Evolutionary conservation across 1,140 invertebrate species (phyloP).

Genomic region (Neodiprion fabricii): DNA sequence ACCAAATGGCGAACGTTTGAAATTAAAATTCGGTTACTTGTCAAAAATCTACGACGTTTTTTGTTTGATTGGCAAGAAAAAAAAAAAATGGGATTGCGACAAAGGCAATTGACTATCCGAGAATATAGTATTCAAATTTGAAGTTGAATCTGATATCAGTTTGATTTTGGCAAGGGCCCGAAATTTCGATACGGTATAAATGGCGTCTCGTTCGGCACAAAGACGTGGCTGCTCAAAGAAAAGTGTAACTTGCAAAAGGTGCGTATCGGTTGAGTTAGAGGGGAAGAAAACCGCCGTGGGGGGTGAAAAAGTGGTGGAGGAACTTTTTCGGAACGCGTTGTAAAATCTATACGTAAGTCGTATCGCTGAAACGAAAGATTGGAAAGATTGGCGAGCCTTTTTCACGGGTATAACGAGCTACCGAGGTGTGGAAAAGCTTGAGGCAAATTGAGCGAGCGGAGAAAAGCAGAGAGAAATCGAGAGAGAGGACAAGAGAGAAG

Average conservation of each 20-base stretch:
- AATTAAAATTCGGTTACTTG: too few relatives aligned
- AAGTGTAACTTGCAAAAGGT: neutral
- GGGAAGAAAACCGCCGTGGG: neutral
- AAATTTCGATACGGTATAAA: neutral
- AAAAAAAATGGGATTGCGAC: too few relatives aligned
- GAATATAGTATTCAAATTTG: too few relatives aligned
- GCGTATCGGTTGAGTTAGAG: neutral
- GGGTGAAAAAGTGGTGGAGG: neutral
- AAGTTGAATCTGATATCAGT: too few relatives aligned
- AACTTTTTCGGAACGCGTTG: neutral
- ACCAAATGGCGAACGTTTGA: too few relatives aligned
- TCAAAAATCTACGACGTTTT: too few relatives aligned
- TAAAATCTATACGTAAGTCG: neutral
- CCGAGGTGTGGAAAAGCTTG: slow-evolving; percentile 4
- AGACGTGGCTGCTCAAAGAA: neutral
- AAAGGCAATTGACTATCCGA: too few relatives aligned
- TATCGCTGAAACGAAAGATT: neutral
- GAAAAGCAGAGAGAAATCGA: neutral
- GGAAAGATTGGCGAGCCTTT: slow-evolving; percentile 4
- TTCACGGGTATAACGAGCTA: neutral
- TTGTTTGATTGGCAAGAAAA: too few relatives aligned
- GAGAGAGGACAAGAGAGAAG: neutral
- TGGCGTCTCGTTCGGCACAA: neutral
- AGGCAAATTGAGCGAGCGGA: slow-evolving; percentile 4
- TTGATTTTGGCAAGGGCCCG: too few relatives aligned